A percentile compares a stretch with the other conserved stretches of the same genome.
Conservation (phyloP, 2,113 vertebrate genomes). For the Jacana jacana region DNA sequence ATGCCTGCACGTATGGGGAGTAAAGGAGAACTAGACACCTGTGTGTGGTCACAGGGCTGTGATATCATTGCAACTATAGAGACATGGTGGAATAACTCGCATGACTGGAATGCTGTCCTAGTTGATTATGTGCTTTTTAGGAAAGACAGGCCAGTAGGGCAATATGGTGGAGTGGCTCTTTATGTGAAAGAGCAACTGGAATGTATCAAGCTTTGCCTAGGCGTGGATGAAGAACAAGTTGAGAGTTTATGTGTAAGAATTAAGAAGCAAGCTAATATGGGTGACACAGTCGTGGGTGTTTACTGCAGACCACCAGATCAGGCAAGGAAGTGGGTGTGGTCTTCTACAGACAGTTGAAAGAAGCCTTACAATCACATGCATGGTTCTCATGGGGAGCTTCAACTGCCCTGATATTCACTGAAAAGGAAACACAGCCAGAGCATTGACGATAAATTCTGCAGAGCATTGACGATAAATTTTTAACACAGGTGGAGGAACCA, state of each 20-base stretch:
- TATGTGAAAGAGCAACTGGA: not conserved
- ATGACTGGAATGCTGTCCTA: not conserved
- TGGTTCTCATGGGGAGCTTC: not conserved
- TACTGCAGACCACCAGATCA: not conserved
- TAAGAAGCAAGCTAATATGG: not conserved
- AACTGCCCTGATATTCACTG: not conserved
- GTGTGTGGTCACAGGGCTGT: not conserved
- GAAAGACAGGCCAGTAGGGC: not conserved
- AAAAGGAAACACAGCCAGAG: not conserved
- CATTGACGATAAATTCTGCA: not conserved
- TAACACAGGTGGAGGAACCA: not conserved
- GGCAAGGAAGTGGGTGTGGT: not conserved
- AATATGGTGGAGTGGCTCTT: not conserved
- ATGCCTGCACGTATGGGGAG: not conserved
- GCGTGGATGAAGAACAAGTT: not conserved
- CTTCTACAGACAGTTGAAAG: not conserved
- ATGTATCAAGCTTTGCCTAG: not conserved
- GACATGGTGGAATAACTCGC: not conserved
- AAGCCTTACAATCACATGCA: not conserved
- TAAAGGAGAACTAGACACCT: not conserved
- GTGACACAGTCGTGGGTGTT: not conserved
- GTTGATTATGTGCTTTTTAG: not conserved
- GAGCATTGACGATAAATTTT: not conserved
- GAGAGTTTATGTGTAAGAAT: not conserved
- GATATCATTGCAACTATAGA: not conserved